Base-by-base conservation (phyloP, 1,140 invertebrate species). In the Neodiprion lecontei region DNA sequence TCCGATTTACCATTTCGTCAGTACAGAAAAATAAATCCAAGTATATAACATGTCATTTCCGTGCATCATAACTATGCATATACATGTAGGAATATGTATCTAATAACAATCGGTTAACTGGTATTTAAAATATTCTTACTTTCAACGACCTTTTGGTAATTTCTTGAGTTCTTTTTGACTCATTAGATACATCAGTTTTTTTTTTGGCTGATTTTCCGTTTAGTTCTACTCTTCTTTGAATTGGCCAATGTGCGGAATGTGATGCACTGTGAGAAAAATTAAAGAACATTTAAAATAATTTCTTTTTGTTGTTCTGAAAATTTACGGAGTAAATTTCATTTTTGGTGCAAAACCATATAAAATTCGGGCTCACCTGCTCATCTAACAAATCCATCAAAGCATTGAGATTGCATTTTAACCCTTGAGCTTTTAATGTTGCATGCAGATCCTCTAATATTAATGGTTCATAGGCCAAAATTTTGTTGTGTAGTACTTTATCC, bases 381-480 rank as follows among this genome's bases (percentile, higher is more conserved):
- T 91, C 89, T 11, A 91, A 79, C 74, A 86, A 89, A 75, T 88
- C 83, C 77, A 88, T 85, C 0, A 91, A 76, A 28, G 77, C 74
- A 67, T 84, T 84, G 7, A 82, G 74, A 28, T 87, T 89, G 21
- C 85, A 86, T 80, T 87, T 89, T 8, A 88, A 81, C 23, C 87
- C 87, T 66, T 82, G 76, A 70, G 77, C 48, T 74, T 87, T 89
- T 0, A 90, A 76, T 14, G 74, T 78, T 11, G 71, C 67, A 72
- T 86, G 82, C 11, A 90, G 76, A 0, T 79, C 65, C 74, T 90
- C 84, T 9, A 90, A 77, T 74, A 86, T 83, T 70, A 91, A 77
- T 5, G 90, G 89, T 76, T 90, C 86, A 75, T 90, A 91, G 10
- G 76, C 75, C n/a, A 90, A 78, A 75, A 90, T 81, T 72, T 88